Evolutionary conservation across 2,888 invertebrate species (phyloP), one percentile per base, ranked within the genome.

Genomic region (Nymphalis c-album): DNA sequence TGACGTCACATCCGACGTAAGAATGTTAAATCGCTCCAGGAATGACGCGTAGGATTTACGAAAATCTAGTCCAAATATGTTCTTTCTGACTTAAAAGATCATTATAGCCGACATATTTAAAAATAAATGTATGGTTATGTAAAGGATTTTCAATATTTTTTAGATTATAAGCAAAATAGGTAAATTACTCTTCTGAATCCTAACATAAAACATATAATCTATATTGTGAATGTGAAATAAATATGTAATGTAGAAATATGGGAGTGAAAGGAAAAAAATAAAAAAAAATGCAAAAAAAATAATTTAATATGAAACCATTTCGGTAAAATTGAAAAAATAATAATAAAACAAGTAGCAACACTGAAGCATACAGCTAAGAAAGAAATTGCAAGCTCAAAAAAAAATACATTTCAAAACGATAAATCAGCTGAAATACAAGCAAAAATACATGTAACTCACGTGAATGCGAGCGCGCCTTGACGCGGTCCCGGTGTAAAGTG

Each of bases 401-500:
- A 72, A 63, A 72, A 70, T 68, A 57, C 46, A 63, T 66, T 20
- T 20, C n/a, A 35, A 61, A 20, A 60, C 61, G 68, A 70, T 71
- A 75, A 71, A 66, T 66, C 20, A 55, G 47, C 57, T 20, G 46
- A 13, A 31, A 18, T 63, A 50, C 18, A 55, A 57, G 50, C 51
- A 55, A 70, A 72, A 76, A 70, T 73, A 69, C 72, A 69, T 69
- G 70, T 72, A 80, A 84, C 86, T 83, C 85, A 87, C 87, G 79
- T 80, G 72, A 75, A 68, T 68, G 76, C 71, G 73, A 74, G 77
- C 73, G 74, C 75, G 71, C 74, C 73, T 72, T 68, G 73, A 55
- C 63, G 73, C 74, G 71, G 67, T 68, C 68, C 63, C 68, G 68
- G 65, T 67, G 74, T 57, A 17, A 64, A 69, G 70, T 72, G 78